Evolutionary conservation across 1,140 invertebrate genomes (phyloP), one percentile per base, ranked within the genome.

Genomic region (Drosophila subobscura): DNA sequence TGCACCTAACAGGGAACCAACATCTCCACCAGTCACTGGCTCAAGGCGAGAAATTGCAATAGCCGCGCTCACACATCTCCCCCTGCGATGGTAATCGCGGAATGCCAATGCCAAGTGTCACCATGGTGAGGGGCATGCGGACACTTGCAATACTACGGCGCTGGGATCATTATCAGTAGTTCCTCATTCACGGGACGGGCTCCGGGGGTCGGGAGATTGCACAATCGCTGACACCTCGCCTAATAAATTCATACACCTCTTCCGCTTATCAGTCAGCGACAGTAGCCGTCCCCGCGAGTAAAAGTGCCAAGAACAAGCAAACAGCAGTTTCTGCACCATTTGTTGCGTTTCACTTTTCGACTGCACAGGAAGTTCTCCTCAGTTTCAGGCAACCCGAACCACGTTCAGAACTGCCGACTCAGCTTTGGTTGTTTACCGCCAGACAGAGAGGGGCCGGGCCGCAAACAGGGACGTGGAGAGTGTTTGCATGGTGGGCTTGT

Each of bases 211-310:
- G 16, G 16, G 37, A 1, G 29, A 22, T 67, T 37, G 46, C 33
- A 40, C 55, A 46, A 50, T 52, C 67, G 45, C 54, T 55, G 60
- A 59, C 65, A 67, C 49, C 73, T 85, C 55, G 47, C 58, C 58
- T 55, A 52, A 56, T 47, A 41, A 22, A 47, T 68, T 67, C 14
- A 46, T 55, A 58, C 81, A 80, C 81, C 60, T 68, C 60, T 68
- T 67, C 29, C 20, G 33, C 63, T 70, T 80, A 86, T 84, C 72
- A 73, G 63, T 51, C 54, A 44, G 12, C 20, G 10, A n/a, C n/a
- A 12, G 33, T 37, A 37, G 33, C 33, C 10, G 10, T 37, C 10
- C 33, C 10, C 33, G 22, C 5, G 2, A 45, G 55, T 42, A 55
- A 42, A 67, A 55, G 6, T 49, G 23, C 16, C 14, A 53, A 44